These are phyloP conservation scores for Chrysolina americana DNA, from an alignment of 2,888 invertebrate species.

Conservation along the genomic window DNA sequence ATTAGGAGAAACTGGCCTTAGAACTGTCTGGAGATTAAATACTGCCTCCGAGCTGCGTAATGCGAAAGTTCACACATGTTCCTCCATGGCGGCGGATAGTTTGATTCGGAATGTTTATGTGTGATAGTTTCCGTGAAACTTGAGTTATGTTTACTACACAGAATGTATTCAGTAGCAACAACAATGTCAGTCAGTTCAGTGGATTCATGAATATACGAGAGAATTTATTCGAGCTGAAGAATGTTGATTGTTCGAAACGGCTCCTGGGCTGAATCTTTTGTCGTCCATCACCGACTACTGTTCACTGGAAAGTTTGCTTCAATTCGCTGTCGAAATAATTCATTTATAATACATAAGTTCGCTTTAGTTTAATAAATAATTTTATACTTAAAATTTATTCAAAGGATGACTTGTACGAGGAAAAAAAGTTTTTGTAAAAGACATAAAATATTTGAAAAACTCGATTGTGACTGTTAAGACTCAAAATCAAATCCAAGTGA, in stretches of 20 bases:
- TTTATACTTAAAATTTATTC: too few relatives aligned
- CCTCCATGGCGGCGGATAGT: constrained; percentile 22
- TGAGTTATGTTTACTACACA: constrained; percentile 1
- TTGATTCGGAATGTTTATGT: constrained; percentile 23
- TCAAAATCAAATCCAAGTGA: too few relatives aligned
- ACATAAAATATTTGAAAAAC: too few relatives aligned
- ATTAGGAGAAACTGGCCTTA: constrained; percentile 47
- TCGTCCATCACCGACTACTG: neutral
- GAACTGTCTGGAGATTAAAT: constrained; percentile 37
- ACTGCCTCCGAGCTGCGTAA: constrained; percentile 26
- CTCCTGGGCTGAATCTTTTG: neutral
- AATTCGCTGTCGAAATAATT: neutral
- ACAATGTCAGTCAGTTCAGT: neutral
- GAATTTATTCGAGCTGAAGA: constrained; percentile 1
- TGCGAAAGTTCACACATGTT: constrained; percentile 45
- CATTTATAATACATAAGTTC: too few relatives aligned
- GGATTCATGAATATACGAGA: neutral
- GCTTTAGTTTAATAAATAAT: too few relatives aligned
- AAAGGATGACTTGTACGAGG: too few relatives aligned
- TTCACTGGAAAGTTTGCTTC: neutral
- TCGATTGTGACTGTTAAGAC: too few relatives aligned
- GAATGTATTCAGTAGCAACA: constrained; percentile 7
- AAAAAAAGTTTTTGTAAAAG: too few relatives aligned
- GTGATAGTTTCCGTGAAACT: constrained; percentile 21
- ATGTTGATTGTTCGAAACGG: constrained; percentile 5